Evolutionary conservation across 2,888 invertebrate species (phyloP).

Genomic region (Trichogramma evanescens): DNA sequence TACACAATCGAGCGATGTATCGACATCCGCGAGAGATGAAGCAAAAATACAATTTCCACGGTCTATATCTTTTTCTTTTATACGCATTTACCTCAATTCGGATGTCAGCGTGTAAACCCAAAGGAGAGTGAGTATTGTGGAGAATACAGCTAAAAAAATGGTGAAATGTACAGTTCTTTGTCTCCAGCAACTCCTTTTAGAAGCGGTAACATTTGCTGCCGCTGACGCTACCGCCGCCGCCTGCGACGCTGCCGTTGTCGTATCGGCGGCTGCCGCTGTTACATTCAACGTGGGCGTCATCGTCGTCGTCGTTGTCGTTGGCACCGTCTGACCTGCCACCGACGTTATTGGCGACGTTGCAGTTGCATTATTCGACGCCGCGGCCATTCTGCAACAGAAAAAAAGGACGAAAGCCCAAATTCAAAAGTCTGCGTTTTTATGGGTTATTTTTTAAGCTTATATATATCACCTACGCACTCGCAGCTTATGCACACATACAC

Average conservation of each 20-base stretch:
- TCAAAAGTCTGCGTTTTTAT: too few relatives aligned
- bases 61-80: too few relatives aligned
- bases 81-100: slow-evolving; percentile 11
- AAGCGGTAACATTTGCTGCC: neutral
- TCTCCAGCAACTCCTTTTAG: slow-evolving; percentile 38
- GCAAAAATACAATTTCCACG: too few relatives aligned
- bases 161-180: slow-evolving; percentile 60
- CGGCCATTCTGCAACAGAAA: neutral
- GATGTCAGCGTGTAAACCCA: slow-evolving; percentile 20
- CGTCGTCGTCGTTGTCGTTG: neutral
- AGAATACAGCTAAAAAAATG: slow-evolving; percentile 70
- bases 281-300: neutral
- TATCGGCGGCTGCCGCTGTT: neutral
- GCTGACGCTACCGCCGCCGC: neutral
- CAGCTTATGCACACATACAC: too few relatives aligned
- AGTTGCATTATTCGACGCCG: neutral
- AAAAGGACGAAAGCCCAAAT: too few relatives aligned
- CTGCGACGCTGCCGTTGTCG: neutral
- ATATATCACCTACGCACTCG: too few relatives aligned
- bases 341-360: slow-evolving; percentile 4
- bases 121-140: slow-evolving; percentile 46
- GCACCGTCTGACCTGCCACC: neutral
- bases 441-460: too few relatives aligned
- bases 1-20: too few relatives aligned
- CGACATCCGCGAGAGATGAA: too few relatives aligned